These are phyloP conservation scores for Ectemnius lituratus DNA, from an alignment of 2,888 invertebrate genomes.

Conservation along the genomic window DNA sequence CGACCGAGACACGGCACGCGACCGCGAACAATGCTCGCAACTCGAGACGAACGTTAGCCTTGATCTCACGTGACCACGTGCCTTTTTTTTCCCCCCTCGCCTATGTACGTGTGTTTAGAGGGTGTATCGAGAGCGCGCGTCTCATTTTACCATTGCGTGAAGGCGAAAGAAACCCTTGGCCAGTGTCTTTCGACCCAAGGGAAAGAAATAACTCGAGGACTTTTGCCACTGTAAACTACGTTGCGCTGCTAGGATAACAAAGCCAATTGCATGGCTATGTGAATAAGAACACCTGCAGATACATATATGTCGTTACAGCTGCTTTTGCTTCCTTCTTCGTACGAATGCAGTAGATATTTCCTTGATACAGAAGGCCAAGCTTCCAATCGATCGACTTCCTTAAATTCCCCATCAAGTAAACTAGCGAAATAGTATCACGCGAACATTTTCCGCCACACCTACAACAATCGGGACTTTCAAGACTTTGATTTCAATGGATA, in stretches of 20 bases:
- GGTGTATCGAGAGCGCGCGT: conserved; percentile 43
- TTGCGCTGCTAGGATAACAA: too few relatives aligned
- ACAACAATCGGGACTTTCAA: background rate
- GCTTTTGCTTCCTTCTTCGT: too few relatives aligned
- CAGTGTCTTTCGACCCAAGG: background rate
- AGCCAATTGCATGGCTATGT: too few relatives aligned
- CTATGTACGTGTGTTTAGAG: conserved; percentile 9
- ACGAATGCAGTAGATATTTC: too few relatives aligned
- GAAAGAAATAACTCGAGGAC: background rate
- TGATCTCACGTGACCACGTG: conserved; percentile 46
- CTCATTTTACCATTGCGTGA: conserved; percentile 35
- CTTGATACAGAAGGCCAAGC: too few relatives aligned
- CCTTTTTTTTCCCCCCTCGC: conserved; percentile 23
- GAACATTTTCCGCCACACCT: too few relatives aligned
- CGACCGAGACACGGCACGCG: conserved; percentile 58
- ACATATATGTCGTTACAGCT: too few relatives aligned
- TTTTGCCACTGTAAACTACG: background rate
- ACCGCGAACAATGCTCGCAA: conserved; percentile 64
- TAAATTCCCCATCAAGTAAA: too few relatives aligned
- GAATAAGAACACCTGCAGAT: too few relatives aligned
- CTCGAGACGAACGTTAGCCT: conserved; percentile 62
- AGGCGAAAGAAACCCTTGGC: background rate
- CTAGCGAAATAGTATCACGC: too few relatives aligned
- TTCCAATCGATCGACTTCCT: too few relatives aligned
- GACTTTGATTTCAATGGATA: background rate